Percentiles rank a stretch among this genome's conserved stretches.
Conservation (phyloP, 2,113 vertebrate species). For the Galemys pyrenaicus region DNA sequence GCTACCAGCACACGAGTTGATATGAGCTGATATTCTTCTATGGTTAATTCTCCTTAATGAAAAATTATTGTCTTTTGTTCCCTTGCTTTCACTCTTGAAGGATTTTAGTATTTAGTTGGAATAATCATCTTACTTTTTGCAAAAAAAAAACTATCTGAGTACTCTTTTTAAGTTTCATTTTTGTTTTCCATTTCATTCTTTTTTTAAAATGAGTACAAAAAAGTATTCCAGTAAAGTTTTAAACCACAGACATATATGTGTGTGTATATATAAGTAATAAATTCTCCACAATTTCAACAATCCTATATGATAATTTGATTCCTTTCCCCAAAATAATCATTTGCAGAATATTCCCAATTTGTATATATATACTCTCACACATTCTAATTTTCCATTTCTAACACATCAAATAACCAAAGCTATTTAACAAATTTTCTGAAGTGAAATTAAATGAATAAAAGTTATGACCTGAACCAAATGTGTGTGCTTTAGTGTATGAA, state of each 20-base stretch:
- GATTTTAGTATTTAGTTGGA: conserved; percentile 30
- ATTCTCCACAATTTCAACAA: neutral
- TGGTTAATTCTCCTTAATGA: conserved; percentile 30
- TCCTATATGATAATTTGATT: neutral
- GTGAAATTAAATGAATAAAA: conserved; percentile 51
- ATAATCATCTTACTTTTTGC: conserved; percentile 22
- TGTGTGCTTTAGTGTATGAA: neutral
- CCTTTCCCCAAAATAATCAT: neutral
- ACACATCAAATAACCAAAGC: neutral
- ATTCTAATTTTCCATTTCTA: conserved; percentile 35
- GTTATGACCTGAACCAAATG: neutral
- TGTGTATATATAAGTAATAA: neutral
- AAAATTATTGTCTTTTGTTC: conserved; percentile 23
- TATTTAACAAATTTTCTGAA: conserved; percentile 9
- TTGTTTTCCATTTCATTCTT: conserved; percentile 5
- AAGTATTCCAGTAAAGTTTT: neutral
- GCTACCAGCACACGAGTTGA: neutral
- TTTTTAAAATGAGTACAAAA: neutral
- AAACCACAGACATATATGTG: neutral
- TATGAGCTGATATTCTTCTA: neutral
- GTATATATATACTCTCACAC: neutral
- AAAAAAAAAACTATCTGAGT: neutral
- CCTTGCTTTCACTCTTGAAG: conserved; percentile 28
- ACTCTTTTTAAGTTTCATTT: neutral
- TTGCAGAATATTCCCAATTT: conserved; percentile 5